A percentile compares a stretch with the other conserved stretches of the same genome.
phyloP scores from a whole-genome alignment of 35 echinoderm and acorn worm genomes.

The Hemicentrotus pulcherrimus region DNA sequence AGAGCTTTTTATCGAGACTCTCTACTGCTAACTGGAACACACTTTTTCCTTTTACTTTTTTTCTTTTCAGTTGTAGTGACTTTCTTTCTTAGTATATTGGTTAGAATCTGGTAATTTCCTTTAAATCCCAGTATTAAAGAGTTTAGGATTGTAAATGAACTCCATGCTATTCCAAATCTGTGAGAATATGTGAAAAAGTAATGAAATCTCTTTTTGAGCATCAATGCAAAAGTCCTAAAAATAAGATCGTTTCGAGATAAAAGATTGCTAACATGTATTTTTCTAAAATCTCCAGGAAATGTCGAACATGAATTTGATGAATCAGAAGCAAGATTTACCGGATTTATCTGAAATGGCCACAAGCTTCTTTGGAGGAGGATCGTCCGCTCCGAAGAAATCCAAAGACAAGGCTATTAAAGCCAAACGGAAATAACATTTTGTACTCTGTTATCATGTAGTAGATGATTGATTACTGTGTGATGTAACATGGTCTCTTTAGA shows the following conservation, averaged over 20 bases:
- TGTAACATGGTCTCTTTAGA: neutral
- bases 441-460: neutral
- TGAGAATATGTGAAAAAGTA: too few relatives aligned
- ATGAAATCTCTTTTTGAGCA: too few relatives aligned
- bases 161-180: too few relatives aligned
- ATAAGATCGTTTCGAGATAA: neutral
- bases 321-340: conserved; percentile 91
- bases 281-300: conserved; percentile 79
- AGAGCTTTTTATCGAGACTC: too few relatives aligned
- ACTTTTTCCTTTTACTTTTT: neutral
- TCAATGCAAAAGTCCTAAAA: neutral
- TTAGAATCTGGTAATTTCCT: neutral
- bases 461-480: neutral
- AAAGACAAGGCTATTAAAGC: conserved; percentile 71
- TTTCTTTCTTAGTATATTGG: neutral
- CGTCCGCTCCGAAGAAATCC: conserved; percentile 63
- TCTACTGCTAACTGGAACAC: neutral
- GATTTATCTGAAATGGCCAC: conserved; percentile 95
- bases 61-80: neutral
- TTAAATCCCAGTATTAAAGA: too few relatives aligned
- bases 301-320: conserved; percentile 93
- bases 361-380: conserved; percentile 78
- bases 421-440: conserved; percentile 65
- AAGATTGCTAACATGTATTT: neutral
- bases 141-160: too few relatives aligned